Evolutionary conservation across 2,113 vertebrate species (phyloP).

Genomic region (Tragelaphus strepsiceros): DNA sequence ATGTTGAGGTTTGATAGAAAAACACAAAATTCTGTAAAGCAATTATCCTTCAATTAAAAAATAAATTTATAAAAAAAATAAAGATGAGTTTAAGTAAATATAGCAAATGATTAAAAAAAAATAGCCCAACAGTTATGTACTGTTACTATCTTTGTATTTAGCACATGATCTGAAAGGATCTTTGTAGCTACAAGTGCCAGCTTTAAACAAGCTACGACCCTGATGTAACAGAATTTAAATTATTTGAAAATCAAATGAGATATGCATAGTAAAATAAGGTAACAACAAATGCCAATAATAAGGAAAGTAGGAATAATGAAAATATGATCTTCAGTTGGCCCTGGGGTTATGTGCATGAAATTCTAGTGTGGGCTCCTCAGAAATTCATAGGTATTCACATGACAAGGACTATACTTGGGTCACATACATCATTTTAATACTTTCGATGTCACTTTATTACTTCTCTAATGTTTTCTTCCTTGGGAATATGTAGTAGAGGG

Average conservation of each 20-base stretch:
- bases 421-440: not conserved
- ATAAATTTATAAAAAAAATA: not conserved
- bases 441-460: no score
- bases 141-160: not conserved
- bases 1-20: not conserved
- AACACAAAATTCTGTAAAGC: not conserved
- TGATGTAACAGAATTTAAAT: not conserved
- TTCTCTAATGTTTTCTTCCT: not conserved
- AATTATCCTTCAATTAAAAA: not conserved
- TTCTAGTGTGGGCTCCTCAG: not conserved
- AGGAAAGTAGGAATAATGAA: not conserved
- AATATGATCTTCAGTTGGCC: not conserved
- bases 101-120: not conserved
- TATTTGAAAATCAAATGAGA: not conserved
- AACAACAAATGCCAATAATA: not conserved
- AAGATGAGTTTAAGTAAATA: constrained; percentile 14
- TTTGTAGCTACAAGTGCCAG: not conserved
- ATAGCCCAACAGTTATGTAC: not conserved
- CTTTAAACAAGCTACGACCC: not conserved
- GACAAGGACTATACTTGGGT: not conserved
- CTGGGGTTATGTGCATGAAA: no score
- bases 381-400: not conserved
- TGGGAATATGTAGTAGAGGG: not conserved
- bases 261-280: not conserved
- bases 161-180: not conserved